Percentiles rank a stretch among this genome's conserved stretches.
These are phyloP conservation scores for Palythoa caribaeorum DNA, from an alignment of 92 coral and sea anemone species.

Conservation along the genomic window DNA sequence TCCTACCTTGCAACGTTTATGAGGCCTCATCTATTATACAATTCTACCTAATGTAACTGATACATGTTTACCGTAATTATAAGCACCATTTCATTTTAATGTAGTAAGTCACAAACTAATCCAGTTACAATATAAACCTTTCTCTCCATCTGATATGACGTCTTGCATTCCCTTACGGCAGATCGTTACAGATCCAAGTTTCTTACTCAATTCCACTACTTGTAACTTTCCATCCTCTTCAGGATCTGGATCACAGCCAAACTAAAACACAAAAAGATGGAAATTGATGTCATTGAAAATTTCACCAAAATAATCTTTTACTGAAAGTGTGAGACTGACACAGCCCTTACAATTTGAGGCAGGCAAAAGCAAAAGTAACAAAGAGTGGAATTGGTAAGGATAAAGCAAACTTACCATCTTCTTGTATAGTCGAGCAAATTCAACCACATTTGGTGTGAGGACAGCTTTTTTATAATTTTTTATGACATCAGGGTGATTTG, in stretches of 20 bases:
- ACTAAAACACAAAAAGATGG: constrained; percentile 37
- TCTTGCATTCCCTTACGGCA: constrained; percentile 89
- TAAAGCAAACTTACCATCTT: constrained; percentile 69
- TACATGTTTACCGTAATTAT: too few species aligned
- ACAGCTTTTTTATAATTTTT: constrained; percentile 78
- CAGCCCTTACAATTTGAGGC: too few species aligned
- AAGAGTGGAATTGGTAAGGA: not conserved
- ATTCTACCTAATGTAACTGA: too few species aligned
- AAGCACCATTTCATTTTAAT: too few species aligned
- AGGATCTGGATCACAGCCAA: constrained; percentile 75
- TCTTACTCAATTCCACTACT: constrained; percentile 80
- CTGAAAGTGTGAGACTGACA: too few species aligned
- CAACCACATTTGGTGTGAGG: constrained; percentile 94
- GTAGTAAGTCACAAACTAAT: too few species aligned
- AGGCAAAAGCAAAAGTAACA: too few species aligned
- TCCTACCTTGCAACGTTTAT: too few species aligned
- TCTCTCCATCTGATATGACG: constrained; percentile 90
- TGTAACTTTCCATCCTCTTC: constrained; percentile 66
- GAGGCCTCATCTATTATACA: too few species aligned
- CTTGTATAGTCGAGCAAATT: constrained; percentile 86
- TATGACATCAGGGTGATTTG: constrained; percentile 83
- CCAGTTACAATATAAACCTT: constrained; percentile 63
- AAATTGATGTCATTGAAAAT: too few species aligned
- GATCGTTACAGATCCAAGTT: constrained; percentile 90
- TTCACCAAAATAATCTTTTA: too few species aligned